A percentile compares a stretch with the other conserved stretches of the same genome.
These are phyloP conservation scores for Muscicapa striata DNA, from an alignment of 2,797 vertebrate species.

Conservation along the genomic window DNA sequence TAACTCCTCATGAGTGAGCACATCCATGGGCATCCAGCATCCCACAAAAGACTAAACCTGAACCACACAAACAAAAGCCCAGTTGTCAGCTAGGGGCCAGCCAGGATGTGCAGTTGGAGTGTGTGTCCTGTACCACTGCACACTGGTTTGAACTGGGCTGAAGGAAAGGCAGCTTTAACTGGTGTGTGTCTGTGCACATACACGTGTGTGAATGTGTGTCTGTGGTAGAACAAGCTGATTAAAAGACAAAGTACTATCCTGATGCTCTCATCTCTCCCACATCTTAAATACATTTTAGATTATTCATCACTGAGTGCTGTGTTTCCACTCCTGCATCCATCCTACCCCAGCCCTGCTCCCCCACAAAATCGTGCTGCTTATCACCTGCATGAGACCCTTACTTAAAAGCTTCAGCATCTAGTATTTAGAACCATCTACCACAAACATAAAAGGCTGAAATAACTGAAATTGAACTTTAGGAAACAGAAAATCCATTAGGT, in stretches of 20 bases:
- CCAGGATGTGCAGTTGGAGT: background rate
- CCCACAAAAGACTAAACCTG: background rate
- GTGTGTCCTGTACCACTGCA: background rate
- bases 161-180: background rate
- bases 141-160: background rate
- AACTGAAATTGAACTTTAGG: background rate
- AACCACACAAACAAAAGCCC: rapidly evolving
- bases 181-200: background rate
- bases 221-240: background rate
- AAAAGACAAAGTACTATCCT: background rate
- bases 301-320: background rate
- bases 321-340: background rate
- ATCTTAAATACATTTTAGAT: background rate
- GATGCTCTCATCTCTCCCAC: rapidly evolving
- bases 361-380: background rate
- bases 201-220: rapidly evolving
- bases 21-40: background rate
- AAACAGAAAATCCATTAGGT: conserved; percentile 7
- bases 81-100: background rate
- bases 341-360: background rate
- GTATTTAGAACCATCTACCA: background rate
- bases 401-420: background rate
- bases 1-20: background rate
- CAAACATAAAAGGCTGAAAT: background rate
- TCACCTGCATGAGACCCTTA: background rate